These are phyloP conservation scores for Caracal caracal DNA, from an alignment of 2,113 vertebrate species.

Conservation along the genomic window DNA sequence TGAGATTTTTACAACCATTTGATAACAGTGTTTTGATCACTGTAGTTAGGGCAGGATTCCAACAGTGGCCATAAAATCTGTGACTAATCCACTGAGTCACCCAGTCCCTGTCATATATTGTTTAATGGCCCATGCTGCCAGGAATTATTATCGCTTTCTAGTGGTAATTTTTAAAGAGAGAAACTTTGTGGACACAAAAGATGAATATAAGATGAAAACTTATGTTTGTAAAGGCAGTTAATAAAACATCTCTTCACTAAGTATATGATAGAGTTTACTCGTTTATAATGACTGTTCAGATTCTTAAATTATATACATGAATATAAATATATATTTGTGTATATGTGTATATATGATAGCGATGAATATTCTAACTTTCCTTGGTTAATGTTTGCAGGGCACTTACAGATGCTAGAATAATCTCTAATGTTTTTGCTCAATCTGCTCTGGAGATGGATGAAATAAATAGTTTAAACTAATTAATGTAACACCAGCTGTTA, in stretches of 20 bases:
- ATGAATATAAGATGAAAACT: constrained; percentile 80
- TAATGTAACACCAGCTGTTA: constrained; percentile 99
- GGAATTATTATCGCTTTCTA: constrained; percentile 87
- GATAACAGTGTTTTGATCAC: constrained; percentile 90
- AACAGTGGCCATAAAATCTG: constrained; percentile 87
- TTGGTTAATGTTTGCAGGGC: constrained; percentile 98
- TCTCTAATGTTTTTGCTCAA: constrained; percentile 99
- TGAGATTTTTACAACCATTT: constrained; percentile 89
- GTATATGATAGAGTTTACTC: constrained; percentile 48
- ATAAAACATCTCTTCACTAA: constrained; percentile 65
- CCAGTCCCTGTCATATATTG: constrained; percentile 87
- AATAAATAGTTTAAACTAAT: constrained; percentile 99
- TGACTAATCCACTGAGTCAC: constrained; percentile 89
- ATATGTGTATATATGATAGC: constrained; percentile 86
- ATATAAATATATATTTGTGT: background rate
- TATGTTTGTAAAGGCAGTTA: constrained; percentile 65
- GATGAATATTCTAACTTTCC: constrained; percentile 95
- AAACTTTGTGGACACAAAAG: constrained; percentile 83
- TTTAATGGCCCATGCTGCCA: constrained; percentile 88
- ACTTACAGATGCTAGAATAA: constrained; percentile 99
- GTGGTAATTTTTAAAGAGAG: constrained; percentile 84
- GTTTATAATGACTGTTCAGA: constrained; percentile 63
- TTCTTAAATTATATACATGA: constrained; percentile 85
- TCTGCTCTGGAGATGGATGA: constrained; percentile 99
- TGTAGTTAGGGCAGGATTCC: constrained; percentile 88